Evolutionary conservation across 2,888 invertebrate species (phyloP), one percentile per base, ranked within the genome.

Genomic region (Agonopterix heracliana): DNA sequence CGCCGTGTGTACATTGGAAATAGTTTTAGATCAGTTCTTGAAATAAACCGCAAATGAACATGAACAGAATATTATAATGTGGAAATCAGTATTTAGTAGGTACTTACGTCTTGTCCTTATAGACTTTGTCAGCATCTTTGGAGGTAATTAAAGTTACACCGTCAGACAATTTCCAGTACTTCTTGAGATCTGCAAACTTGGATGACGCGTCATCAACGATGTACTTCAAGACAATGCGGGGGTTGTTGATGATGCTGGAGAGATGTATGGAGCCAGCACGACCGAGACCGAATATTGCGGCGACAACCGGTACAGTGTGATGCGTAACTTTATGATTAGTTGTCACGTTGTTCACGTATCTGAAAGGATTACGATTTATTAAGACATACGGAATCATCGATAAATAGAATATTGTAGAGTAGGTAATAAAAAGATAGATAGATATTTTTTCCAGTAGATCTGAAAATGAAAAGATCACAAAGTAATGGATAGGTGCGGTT

Each of bases 181-280:
- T 72, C 55, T 74, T 86, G 0, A 91, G 61, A 14, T 79, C 78
- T 1, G 66, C 59, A 60, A 89, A 88, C 41, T 81, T 85, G 0
- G 78, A 73, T 1, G 71, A 68, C 26, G 82, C 70, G 45, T 91
- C 90, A 43, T 92, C 92, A 1, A 92, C 84, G 42, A 91, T 71
- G 62, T 92, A 92, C 42, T 90, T 69, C 4, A 92, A 65, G 34
- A 81, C 74, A 0, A 89, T 68, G 5, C 91, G 85, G 1, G 81
- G 79, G 64, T 86, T 91, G 7, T 63, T 64, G 3, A 87, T 54
- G 14, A 92, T 71, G 54, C 86, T 89, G 10, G 71, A 55, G 52
- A 92, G 68, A 59, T 92, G 92, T 53, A 92, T 91, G 45, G 90
- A 89, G 1, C 92, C 92, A 2, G 91, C 91, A 34, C 91, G 86